Evolutionary conservation across 2,113 vertebrate genomes (phyloP).

Genomic region (Lophotis ruficrista): DNA sequence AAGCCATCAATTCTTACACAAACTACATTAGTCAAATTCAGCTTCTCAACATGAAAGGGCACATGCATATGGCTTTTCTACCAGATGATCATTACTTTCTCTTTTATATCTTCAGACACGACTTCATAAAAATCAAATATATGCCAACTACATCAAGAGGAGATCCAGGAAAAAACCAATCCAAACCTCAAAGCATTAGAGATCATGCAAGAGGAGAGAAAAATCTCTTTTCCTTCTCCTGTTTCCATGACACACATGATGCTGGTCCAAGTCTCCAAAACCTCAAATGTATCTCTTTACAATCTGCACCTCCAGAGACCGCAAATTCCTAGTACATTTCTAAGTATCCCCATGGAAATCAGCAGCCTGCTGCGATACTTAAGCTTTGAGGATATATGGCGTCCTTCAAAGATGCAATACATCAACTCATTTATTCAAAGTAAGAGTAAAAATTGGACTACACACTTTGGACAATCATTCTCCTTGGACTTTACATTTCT

Average conservation of each 20-base stretch:
- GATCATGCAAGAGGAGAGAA: neutral
- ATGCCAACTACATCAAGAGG: neutral
- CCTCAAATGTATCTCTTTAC: neutral
- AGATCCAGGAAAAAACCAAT: neutral
- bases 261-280: neutral
- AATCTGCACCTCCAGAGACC: neutral
- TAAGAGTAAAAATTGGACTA: neutral
- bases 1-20: neutral
- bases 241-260: neutral
- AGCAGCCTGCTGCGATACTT: neutral
- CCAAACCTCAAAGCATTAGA: conserved; percentile 33
- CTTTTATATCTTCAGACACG: neutral
- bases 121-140: neutral
- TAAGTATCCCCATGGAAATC: neutral
- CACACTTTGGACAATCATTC: neutral
- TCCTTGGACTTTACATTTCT: neutral
- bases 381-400: neutral
- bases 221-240: neutral
- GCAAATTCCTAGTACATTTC: neutral
- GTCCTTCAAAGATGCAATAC: neutral
- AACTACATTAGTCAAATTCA: neutral
- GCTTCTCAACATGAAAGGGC: neutral
- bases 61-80: neutral
- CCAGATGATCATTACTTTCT: neutral
- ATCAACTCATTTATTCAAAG: neutral